Evolutionary conservation across 2,797 vertebrate species (phyloP).

Genomic region (Sitta carolinensis): DNA sequence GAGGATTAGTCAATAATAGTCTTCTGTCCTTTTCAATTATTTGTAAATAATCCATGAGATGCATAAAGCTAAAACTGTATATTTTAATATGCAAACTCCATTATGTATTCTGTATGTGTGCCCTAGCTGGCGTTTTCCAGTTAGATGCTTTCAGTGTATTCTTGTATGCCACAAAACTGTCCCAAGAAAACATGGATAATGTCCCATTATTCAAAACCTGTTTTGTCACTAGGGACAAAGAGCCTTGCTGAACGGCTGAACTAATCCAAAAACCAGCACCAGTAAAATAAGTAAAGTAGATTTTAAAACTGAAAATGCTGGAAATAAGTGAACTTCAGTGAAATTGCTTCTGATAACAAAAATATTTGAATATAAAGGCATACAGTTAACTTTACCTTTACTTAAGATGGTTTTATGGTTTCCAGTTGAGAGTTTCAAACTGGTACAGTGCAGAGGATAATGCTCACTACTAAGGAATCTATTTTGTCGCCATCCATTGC

Average conservation of each 20-base stretch:
- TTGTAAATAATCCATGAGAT: slow-evolving; percentile 10
- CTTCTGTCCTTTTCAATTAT: slow-evolving; percentile 15
- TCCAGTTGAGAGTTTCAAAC: not conserved
- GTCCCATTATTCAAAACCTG: not conserved
- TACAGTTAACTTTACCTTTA: not conserved
- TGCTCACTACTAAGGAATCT: not conserved
- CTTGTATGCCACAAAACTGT: not conserved
- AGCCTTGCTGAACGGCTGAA: not conserved
- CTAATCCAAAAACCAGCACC: not conserved
- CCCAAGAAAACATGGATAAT: not conserved
- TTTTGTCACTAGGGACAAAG: not conserved
- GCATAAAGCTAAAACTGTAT: not conserved
- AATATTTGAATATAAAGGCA: not conserved
- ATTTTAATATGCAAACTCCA: not conserved
- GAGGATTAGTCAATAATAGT: not conserved
- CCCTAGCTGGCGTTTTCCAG: not conserved
- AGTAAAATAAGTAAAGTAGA: not conserved
- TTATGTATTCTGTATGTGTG: not conserved
- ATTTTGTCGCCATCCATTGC: not conserved
- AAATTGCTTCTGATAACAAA: not conserved
- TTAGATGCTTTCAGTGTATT: not conserved
- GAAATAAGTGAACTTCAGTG: not conserved
- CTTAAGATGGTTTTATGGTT: not conserved
- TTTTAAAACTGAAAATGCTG: not conserved
- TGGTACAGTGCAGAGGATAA: not conserved